Evolutionary conservation across 1,140 invertebrate genomes (phyloP).

Genomic region (Hylaeus anthracinus): DNA sequence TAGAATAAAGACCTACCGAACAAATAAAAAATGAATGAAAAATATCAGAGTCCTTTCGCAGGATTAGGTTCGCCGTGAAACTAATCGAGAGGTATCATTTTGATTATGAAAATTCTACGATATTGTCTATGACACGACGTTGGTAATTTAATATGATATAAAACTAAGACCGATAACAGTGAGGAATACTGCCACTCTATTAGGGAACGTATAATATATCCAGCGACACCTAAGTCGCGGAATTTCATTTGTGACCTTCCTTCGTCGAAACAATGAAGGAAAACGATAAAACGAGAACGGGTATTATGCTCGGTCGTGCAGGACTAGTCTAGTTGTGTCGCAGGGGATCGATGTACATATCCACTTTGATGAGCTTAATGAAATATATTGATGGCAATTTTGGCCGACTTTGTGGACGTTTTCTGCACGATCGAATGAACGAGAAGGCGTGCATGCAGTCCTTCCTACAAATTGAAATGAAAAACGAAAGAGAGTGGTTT

Average conservation of each 20-base stretch:
- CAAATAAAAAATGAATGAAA: neutral
- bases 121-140: slow-evolving; percentile 40
- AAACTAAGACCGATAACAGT: slow-evolving; percentile 42
- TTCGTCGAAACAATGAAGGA: neutral
- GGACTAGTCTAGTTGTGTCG: slow-evolving; percentile 23
- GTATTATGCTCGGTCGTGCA: slow-evolving; percentile 41
- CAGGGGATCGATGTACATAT: slow-evolving; percentile 48
- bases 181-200: slow-evolving; percentile 56
- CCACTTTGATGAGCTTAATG: slow-evolving; percentile 42
- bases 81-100: slow-evolving; percentile 17
- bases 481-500: neutral
- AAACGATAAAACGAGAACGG: neutral
- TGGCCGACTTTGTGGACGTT: slow-evolving; percentile 10
- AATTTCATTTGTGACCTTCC: slow-evolving; percentile 7
- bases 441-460: slow-evolving; percentile 5
- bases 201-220: slow-evolving; percentile 38
- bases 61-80: neutral
- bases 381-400: slow-evolving; percentile 34
- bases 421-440: slow-evolving; percentile 51
- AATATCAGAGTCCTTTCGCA: neutral
- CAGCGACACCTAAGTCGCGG: slow-evolving; percentile 8
- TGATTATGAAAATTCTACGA: slow-evolving; percentile 50
- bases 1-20: no score
- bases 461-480: slow-evolving; percentile 57
- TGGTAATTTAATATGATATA: slow-evolving; percentile 47